phyloP scores from a whole-genome alignment of 2,888 invertebrate genomes.

The Timandra comae region DNA sequence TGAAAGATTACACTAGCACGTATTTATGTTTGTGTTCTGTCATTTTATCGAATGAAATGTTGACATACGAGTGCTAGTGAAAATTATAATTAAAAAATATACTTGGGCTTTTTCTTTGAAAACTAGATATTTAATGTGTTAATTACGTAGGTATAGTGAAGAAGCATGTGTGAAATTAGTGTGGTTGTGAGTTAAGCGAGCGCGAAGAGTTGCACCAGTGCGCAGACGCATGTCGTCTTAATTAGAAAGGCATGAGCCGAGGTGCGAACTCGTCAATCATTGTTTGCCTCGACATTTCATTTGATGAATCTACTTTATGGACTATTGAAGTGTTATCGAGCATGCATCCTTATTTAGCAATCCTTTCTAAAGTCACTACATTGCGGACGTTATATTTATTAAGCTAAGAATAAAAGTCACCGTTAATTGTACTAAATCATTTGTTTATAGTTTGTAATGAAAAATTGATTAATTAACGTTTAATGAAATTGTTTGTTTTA shows the following conservation, averaged over 20 bases:
- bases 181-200: constrained; percentile 48
- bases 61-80: not conserved
- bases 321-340: constrained; percentile 48
- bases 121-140: constrained; percentile 22
- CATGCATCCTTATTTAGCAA: constrained; percentile 42
- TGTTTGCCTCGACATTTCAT: constrained; percentile 53
- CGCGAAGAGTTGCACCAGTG: constrained; percentile 53
- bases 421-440: no score
- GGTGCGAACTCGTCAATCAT: constrained; percentile 75
- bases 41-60: constrained; percentile 2
- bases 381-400: no score
- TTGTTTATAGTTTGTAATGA: no score
- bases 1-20: constrained; percentile 15
- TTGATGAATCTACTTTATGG: constrained; percentile 56
- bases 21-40: constrained; percentile 12
- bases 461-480: no score
- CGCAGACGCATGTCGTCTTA: constrained; percentile 69
- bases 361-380: no score
- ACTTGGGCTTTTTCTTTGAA: constrained; percentile 2
- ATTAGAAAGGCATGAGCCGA: constrained; percentile 65
- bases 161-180: constrained; percentile 39
- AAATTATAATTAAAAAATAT: not conserved
- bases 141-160: constrained; percentile 26
- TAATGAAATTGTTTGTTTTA: no score
- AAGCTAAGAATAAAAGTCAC: no score